These are phyloP conservation scores for Chirona hameri DNA, from an alignment of 2,888 invertebrate genomes.

Conservation along the genomic window DNA sequence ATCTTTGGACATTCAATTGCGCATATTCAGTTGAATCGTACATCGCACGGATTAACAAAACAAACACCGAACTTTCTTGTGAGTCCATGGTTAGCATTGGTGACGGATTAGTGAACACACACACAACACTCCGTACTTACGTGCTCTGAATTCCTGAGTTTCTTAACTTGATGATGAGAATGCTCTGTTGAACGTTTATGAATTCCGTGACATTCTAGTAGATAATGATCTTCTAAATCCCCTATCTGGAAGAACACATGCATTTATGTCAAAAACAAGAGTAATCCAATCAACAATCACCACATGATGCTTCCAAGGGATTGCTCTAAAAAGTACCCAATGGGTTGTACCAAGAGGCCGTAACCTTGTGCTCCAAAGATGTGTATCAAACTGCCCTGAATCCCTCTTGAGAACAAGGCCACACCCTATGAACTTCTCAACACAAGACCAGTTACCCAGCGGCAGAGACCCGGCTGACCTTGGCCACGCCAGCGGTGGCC, in stretches of 20 bases:
- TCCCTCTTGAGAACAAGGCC: neutral
- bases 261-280: neutral
- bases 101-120: no score
- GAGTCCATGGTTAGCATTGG: no score
- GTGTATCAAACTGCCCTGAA: neutral
- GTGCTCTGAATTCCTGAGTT: neutral
- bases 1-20: no score
- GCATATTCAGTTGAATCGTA: no score
- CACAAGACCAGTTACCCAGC: neutral
- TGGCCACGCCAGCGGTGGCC: neutral
- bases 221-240: constrained; percentile 23
- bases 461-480: neutral
- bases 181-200: constrained; percentile 4
- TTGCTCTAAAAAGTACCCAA: no score
- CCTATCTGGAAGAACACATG: neutral
- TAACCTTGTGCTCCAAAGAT: neutral
- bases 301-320: neutral
- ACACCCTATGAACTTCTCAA: neutral
- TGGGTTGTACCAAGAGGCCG: neutral
- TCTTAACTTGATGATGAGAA: neutral
- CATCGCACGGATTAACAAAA: no score
- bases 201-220: neutral
- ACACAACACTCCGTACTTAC: neutral
- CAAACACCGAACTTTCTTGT: no score
- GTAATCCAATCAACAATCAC: neutral